These are phyloP conservation scores for Ericerus pela DNA, from an alignment of 1,140 invertebrate genomes.

Conservation along the genomic window DNA sequence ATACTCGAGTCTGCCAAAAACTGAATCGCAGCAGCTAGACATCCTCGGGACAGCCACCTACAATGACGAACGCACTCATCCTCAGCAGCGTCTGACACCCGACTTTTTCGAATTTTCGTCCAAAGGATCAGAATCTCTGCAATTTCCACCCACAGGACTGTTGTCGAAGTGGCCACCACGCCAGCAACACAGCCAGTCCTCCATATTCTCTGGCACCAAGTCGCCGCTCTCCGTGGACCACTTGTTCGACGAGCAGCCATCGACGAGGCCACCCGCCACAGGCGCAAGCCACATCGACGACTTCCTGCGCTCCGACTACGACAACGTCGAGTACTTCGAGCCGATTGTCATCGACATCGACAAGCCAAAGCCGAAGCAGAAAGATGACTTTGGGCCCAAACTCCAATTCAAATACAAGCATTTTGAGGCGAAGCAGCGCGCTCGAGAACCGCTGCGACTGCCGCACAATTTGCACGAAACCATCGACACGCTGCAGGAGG, in stretches of 20 bases:
- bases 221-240: not conserved
- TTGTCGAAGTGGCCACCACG: not conserved
- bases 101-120: not conserved
- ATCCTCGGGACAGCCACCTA: too few relatives aligned
- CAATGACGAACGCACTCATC: too few relatives aligned
- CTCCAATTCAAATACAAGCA: too few relatives aligned
- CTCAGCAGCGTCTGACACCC: too few relatives aligned
- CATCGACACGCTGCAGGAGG: constrained; percentile 4
- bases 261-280: not conserved
- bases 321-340: constrained; percentile 3
- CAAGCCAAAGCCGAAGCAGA: not conserved
- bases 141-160: not conserved
- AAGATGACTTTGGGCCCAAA: too few relatives aligned
- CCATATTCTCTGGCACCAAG: too few relatives aligned
- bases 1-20: too few relatives aligned
- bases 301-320: not conserved
- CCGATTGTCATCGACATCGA: constrained; percentile 10
- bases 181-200: not conserved
- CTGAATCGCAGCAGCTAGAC: too few relatives aligned
- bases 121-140: not conserved
- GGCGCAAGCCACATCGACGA: not conserved
- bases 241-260: not conserved
- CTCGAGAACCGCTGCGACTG: not conserved
- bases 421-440: not conserved
- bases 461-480: constrained; percentile 12